Conservation (phyloP, 1,140 invertebrate genomes). For the Macrotrachela quadricornifera region DNA sequence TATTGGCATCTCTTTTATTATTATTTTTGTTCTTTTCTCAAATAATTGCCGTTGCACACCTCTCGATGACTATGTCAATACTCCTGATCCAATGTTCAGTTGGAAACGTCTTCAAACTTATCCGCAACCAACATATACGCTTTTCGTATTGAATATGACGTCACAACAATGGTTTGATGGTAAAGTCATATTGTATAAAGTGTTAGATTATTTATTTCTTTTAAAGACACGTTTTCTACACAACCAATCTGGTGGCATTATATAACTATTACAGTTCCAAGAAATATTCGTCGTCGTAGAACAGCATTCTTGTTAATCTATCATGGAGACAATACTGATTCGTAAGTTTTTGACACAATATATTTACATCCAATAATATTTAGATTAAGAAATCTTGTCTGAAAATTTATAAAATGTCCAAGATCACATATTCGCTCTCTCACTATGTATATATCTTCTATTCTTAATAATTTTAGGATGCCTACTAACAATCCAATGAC, state of each 20-base stretch:
- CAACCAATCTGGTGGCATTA: conserved; percentile 22
- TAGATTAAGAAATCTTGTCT: too few species aligned
- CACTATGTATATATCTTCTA: too few species aligned
- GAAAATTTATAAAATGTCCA: too few species aligned
- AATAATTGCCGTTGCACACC: background rate
- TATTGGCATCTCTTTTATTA: too few species aligned
- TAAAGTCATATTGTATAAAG: background rate
- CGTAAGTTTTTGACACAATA: background rate
- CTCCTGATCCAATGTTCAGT: conserved; percentile 1
- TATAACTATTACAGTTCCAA: conserved; percentile 16
- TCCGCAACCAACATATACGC: conserved; percentile 12
- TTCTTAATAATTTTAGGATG: too few species aligned
- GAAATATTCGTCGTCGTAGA: conserved; percentile 12
- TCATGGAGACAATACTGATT: conserved; percentile 16
- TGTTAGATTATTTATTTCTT: conserved; percentile 8
- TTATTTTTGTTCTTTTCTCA: too few species aligned
- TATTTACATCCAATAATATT: background rate
- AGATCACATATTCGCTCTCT: too few species aligned
- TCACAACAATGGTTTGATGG: conserved; percentile 20
- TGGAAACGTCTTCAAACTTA: conserved; percentile 11
- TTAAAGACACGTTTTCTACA: conserved; percentile 1
- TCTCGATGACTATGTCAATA: conserved; percentile 9
- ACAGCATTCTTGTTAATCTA: conserved; percentile 15
- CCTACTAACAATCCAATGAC: too few species aligned
- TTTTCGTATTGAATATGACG: conserved; percentile 18